A percentile compares a stretch with the other conserved stretches of the same genome.
Conservation (phyloP, 1,140 invertebrate genomes). For the Euura saliciscinereae region DNA sequence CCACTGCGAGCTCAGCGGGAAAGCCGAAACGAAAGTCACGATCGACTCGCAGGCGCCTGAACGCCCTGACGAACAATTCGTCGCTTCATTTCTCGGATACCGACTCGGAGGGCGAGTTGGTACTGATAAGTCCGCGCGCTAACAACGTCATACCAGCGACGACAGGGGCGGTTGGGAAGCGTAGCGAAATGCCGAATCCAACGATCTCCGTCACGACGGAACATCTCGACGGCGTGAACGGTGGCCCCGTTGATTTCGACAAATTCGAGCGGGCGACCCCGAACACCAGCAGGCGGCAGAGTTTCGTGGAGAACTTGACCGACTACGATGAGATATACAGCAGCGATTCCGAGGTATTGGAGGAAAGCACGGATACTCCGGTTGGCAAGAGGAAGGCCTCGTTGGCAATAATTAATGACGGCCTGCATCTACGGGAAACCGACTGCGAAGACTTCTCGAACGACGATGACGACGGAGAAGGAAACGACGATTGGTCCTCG, state of each 20-base stretch:
- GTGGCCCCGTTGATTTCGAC: constrained; percentile 25
- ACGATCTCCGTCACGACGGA: constrained; percentile 49
- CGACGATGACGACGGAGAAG: constrained; percentile 46
- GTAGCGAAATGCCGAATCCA: constrained; percentile 27
- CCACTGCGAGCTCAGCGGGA: constrained; percentile 20
- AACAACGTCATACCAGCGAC: background rate
- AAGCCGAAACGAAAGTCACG: constrained; percentile 51
- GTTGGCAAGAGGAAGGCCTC: constrained; percentile 16
- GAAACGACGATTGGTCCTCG: constrained; percentile 21
- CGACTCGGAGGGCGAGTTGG: constrained; percentile 55
- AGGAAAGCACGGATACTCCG: background rate
- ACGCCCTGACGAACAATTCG: constrained; percentile 53
- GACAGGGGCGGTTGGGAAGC: background rate
- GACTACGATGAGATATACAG: constrained; percentile 54
- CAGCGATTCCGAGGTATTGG: constrained; percentile 43
- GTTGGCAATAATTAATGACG: constrained; percentile 23
- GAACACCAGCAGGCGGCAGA: constrained; percentile 31
- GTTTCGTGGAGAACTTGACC: constrained; percentile 47
- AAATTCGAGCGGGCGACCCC: constrained; percentile 27
- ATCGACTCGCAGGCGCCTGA: constrained; percentile 46
- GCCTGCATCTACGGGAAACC: constrained; percentile 45
- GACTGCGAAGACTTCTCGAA: constrained; percentile 52
- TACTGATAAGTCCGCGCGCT: constrained; percentile 26
- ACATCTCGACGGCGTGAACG: constrained; percentile 18
- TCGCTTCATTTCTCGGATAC: constrained; percentile 57